Evolutionary conservation across 1,140 invertebrate genomes (phyloP), one percentile per base, ranked within the genome.

Genomic region (Aethina tumida): DNA sequence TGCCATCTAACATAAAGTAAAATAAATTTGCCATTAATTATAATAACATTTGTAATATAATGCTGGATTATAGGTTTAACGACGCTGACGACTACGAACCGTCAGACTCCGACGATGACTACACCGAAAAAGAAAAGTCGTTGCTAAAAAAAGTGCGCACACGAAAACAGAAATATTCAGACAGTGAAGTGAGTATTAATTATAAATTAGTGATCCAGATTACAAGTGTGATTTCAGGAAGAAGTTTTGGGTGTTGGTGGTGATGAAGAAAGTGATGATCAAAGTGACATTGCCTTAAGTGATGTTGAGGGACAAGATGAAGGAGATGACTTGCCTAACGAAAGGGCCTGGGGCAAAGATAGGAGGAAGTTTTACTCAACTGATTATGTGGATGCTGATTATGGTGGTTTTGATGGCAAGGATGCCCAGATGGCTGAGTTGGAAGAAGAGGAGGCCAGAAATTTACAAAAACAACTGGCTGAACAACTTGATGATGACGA

Each of bases 311-410:
- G 72, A 0, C 71, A 75, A 47, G 63, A 70, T 37, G 72, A 77
- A 45, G 75, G 79, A 55, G 66, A 73, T 47, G 66, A 70, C 47
- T 62, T 91, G 25, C 85, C 85, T 4, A 73, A 89, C 60, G 69
- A 72, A 7, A 79, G 79, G 66, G 84, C 85, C 12, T 94, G 91
- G 90, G 89, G 90, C 7, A 77, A 76, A 50, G 81, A 81, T 41
- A 82, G 81, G 47, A 73, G 64, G 46, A 68, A 70, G 24, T 95
- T 79, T 62, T 91, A 90, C 62, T 78, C 79, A 26, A 85, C 88
- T 1, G 87, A 92, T 68, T 91, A 86, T 64, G 77, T 90, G 9
- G 87, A 92, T 68, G 71, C 79, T 48, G 87, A 92, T 66, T 88
- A 82, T 71, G 74, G 79, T 22, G 77, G 69, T 14, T 81, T 77